Percentiles rank a stretch among this genome's conserved stretches.
These are phyloP conservation scores for Tinea trinotella DNA, from an alignment of 2,888 invertebrate species.

Conservation along the genomic window DNA sequence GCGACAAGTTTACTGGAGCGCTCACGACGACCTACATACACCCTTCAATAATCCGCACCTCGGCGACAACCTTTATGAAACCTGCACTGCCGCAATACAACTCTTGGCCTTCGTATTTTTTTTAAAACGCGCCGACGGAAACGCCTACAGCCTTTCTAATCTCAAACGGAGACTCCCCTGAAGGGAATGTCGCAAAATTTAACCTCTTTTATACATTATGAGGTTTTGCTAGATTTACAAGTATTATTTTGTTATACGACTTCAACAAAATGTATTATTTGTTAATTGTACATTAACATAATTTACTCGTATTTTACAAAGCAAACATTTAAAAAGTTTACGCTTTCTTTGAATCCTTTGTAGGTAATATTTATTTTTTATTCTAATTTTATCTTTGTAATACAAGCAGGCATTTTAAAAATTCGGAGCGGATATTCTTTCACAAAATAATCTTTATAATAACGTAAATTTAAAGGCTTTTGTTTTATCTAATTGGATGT, in stretches of 20 bases:
- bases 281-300: no score
- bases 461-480: not conserved
- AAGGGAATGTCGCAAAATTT: not conserved
- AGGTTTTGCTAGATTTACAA: not conserved
- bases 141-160: constrained; percentile 10
- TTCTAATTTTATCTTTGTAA: no score
- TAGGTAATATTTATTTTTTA: no score
- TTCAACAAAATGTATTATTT: not conserved
- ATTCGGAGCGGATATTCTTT: no score
- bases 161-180: not conserved
- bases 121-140: not conserved
- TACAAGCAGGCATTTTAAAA: no score
- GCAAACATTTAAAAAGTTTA: no score
- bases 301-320: no score
- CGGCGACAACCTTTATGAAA: constrained; percentile 11
- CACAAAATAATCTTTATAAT: not conserved
- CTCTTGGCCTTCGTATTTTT: constrained; percentile 15
- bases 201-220: not conserved
- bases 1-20: constrained; percentile 66
- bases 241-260: no score
- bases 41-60: constrained; percentile 19
- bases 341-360: no score
- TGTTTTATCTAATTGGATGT: not conserved
- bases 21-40: constrained; percentile 62
- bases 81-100: constrained; percentile 12